Base-by-base conservation (phyloP, 2,888 invertebrate species). In the Hydropsyche betteni region DNA sequence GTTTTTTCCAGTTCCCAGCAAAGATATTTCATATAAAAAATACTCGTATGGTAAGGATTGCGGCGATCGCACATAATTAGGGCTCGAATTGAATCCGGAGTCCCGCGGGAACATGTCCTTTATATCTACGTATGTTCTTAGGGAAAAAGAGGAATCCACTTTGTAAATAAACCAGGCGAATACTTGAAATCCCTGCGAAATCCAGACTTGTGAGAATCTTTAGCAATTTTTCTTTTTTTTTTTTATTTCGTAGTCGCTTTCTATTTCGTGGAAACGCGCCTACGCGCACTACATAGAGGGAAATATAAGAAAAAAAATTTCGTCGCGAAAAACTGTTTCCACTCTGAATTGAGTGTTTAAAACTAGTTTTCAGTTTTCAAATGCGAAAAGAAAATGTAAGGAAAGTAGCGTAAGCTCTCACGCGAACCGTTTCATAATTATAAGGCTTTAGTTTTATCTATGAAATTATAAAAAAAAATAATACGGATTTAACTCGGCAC, bases 361-460 rank as follows among this genome's bases (percentile, higher is more conserved):
- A 44, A 8, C 44, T 10, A 10, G 10, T 6, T 24, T 24, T 24
- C 44, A 8, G 44, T 44, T 44, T 44, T 44, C 44, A 10, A 44
- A 44, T 44, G 4, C 3, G 4, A 44, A 10, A 10, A 10, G 44
- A 44, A 10, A 44, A 44, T 10, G 4, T 10, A 4, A 58, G 16
- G 53, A 24, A 14, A 58, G 14, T 4, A 3, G 58, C 70, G 52
- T 24, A 14, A 52, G 52, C 33, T 12, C 53, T 34, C 70, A 70
- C 75, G 75, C 75, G 75, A 75, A 64, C 72, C 51, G 5, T 12
- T 51, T 58, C 71, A 68, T 75, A 71, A 75, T 75, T 75, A 72
- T 75, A 71, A 75, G 72, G 75, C 72, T 75, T 75, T 75, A 75
- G 71, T 71, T 72, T 75, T 68, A 75, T 75, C 71, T 75, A 68